These are phyloP conservation scores for Sogatella furcifera DNA, from an alignment of 1,140 invertebrate genomes.

Conservation along the genomic window DNA sequence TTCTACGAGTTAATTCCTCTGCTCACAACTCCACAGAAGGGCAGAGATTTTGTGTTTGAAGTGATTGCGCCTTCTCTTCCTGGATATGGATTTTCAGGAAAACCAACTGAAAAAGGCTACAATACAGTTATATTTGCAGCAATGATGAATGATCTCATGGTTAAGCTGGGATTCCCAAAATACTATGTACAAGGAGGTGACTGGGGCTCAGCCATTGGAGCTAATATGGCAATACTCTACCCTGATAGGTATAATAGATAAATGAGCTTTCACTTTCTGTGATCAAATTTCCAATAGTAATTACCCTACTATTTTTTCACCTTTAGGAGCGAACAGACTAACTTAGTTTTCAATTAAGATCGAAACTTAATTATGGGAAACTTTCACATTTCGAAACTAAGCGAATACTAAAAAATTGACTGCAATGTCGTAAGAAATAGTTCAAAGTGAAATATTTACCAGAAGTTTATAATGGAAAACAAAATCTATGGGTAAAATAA, in stretches of 20 bases:
- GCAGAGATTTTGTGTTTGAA: slow-evolving; percentile 60
- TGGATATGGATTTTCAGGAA: slow-evolving; percentile 75
- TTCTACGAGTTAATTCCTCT: slow-evolving; percentile 72
- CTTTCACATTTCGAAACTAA: no score
- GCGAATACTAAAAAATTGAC: no score
- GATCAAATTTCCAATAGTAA: no score
- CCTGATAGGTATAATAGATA: slow-evolving; percentile 32
- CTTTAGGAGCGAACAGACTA: no score
- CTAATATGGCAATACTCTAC: slow-evolving; percentile 49
- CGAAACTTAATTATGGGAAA: no score
- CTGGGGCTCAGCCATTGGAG: slow-evolving; percentile 55
- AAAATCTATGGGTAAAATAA: no score
- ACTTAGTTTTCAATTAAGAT: no score
- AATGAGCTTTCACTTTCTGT: no score
- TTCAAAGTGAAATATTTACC: no score
- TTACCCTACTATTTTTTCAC: background rate
- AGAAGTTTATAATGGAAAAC: no score
- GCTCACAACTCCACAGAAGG: slow-evolving; percentile 43
- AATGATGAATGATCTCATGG: slow-evolving; percentile 75
- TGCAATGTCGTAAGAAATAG: no score
- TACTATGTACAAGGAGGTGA: slow-evolving; percentile 82
- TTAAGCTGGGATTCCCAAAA: slow-evolving; percentile 56
- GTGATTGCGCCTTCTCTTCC: slow-evolving; percentile 69
- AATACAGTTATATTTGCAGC: slow-evolving; percentile 50
- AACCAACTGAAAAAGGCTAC: slow-evolving; percentile 47